These are phyloP conservation scores for Lysandra bellargus DNA, from an alignment of 2,888 invertebrate genomes.

Conservation along the genomic window DNA sequence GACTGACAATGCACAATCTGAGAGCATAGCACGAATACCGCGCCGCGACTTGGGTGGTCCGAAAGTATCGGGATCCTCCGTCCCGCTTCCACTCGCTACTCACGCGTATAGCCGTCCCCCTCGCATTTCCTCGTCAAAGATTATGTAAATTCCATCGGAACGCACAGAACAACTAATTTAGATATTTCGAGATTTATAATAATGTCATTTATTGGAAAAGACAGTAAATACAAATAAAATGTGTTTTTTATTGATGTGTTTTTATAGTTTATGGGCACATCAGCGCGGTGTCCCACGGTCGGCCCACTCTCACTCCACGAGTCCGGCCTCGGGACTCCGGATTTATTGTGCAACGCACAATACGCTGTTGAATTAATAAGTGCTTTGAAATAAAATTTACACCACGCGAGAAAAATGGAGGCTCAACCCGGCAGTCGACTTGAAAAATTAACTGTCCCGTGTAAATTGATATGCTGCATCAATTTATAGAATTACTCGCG, in stretches of 20 bases:
- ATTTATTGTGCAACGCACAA: slow-evolving; percentile 10
- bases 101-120: slow-evolving; percentile 24
- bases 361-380: slow-evolving; percentile 10
- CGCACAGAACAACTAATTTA: slow-evolving; percentile 41
- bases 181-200: slow-evolving; percentile 37
- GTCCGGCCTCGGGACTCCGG: slow-evolving; percentile 2
- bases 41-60: slow-evolving; percentile 73
- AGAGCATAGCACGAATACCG: slow-evolving; percentile 62
- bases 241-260: slow-evolving; percentile 21
- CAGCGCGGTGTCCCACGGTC: slow-evolving; percentile 16
- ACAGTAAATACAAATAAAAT: slow-evolving; percentile 20
- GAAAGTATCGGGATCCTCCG: slow-evolving; percentile 44
- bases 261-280: slow-evolving; percentile 22
- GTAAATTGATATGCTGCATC: slow-evolving; percentile 4
- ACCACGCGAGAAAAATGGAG: not conserved
- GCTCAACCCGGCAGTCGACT: not conserved
- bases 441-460: not conserved
- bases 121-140: slow-evolving; percentile 55
- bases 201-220: slow-evolving; percentile 26
- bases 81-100: slow-evolving; percentile 46
- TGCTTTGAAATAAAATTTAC: slow-evolving; percentile 12
- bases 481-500: not conserved
- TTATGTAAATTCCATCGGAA: slow-evolving; percentile 47
- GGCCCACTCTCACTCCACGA: slow-evolving; percentile 10
- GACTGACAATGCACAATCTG: slow-evolving; percentile 53